Conservation (phyloP, 2,113 vertebrate genomes). For the Oryzias javanicus region DNA sequence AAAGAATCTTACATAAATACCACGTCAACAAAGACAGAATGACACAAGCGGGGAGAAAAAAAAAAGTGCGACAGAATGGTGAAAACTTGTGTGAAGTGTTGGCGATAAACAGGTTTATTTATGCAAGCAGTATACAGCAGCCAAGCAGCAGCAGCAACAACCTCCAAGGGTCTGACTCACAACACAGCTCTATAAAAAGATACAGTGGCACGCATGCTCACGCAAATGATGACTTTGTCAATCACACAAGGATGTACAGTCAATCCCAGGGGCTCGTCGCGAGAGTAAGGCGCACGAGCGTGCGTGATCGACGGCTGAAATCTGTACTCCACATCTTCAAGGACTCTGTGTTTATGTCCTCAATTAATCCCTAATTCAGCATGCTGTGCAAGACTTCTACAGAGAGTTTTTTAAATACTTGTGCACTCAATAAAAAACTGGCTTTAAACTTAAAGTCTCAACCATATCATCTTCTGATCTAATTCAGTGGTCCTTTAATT, state of each 20-base stretch:
- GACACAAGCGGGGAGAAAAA: constrained; percentile 40
- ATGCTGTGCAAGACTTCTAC: too few relatives aligned
- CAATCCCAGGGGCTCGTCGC: constrained; percentile 38
- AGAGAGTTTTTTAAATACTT: too few relatives aligned
- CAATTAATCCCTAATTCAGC: constrained; percentile 9
- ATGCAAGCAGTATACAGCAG: constrained; percentile 60
- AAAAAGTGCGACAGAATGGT: constrained; percentile 8
- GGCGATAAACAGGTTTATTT: constrained; percentile 71
- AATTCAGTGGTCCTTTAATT: too few relatives aligned
- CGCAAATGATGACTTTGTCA: constrained; percentile 55
- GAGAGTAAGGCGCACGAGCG: constrained; percentile 3
- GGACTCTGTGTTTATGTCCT: constrained; percentile 13
- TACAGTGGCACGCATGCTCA: constrained; percentile 34
- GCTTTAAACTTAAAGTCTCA: too few relatives aligned
- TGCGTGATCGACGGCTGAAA: constrained; percentile 2
- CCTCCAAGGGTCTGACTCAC: constrained; percentile 67
- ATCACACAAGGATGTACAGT: constrained; percentile 61
- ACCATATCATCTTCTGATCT: too few relatives aligned
- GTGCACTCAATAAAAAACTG: too few relatives aligned
- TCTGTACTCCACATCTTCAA: not conserved
- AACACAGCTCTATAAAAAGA: constrained; percentile 67
- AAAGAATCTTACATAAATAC: constrained; percentile 52
- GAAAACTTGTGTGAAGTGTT: constrained; percentile 42
- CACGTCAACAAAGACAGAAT: constrained; percentile 42
- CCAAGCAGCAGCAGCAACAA: constrained; percentile 50